A percentile compares a stretch with the other conserved stretches of the same genome.
phyloP scores from a whole-genome alignment of 2,888 invertebrate species.

The Polia nebulosa region DNA sequence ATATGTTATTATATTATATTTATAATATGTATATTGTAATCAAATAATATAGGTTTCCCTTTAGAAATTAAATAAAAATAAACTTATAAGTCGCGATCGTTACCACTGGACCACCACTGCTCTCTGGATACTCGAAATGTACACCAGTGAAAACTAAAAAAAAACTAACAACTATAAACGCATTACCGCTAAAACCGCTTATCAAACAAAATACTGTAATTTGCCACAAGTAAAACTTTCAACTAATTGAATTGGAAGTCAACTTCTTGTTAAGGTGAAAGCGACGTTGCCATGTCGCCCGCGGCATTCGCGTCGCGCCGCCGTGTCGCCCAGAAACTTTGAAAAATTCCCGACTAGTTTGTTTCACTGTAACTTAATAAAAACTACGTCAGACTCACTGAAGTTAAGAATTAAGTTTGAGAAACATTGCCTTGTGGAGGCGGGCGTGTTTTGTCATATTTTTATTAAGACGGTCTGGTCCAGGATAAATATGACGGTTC shows the following conservation, averaged over 20 bases:
- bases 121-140: too few species aligned
- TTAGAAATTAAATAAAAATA: too few species aligned
- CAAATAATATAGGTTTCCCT: too few species aligned
- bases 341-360: conserved; percentile 87
- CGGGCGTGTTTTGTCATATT: conserved; percentile 72
- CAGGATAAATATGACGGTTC: conserved; percentile 24
- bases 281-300: conserved; percentile 72
- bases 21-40: too few species aligned
- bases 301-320: conserved; percentile 55
- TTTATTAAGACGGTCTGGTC: conserved; percentile 58
- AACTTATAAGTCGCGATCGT: too few species aligned
- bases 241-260: conserved; percentile 85
- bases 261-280: conserved; percentile 82
- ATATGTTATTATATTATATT: too few species aligned
- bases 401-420: conserved; percentile 83
- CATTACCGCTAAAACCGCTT: conserved; percentile 16
- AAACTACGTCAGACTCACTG: conserved; percentile 75
- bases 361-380: conserved; percentile 88
- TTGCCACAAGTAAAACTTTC: conserved; percentile 71
- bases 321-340: conserved; percentile 78
- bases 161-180: not conserved
- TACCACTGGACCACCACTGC: too few species aligned
- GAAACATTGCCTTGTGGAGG: conserved; percentile 74
- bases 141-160: too few species aligned
- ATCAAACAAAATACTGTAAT: conserved; percentile 68